Evolutionary conservation across 2,113 vertebrate species (phyloP), one percentile per base, ranked within the genome.

Genomic region (Gambusia affinis): DNA sequence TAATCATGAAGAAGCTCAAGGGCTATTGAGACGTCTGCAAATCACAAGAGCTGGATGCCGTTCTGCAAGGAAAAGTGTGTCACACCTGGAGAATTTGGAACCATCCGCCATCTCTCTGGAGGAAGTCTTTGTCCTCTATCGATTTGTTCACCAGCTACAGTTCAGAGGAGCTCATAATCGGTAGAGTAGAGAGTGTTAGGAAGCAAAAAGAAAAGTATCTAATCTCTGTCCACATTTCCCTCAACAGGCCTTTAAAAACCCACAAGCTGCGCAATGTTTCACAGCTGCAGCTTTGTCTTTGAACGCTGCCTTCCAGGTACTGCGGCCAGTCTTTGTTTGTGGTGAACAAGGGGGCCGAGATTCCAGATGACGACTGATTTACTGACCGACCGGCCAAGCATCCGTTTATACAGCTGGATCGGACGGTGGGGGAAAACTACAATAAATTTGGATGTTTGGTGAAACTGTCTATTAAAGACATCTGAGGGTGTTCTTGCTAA

Each of bases 271-370:
- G 54, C 44, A 72, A 64, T 87, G 92, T 94, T 92, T 81, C 73
- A 84, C 91, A 93, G 93, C 91, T 92, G 93, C 83, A 72, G 44
- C 35, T 86, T 86, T 82, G 54, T 85, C 66, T 75, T 75, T 73
- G 85, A 62, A 87, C 78, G 85, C 39, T 61, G 60, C 76, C 78
- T 83, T 80, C 66, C 67, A 81, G 78, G 88, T 81, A 70, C 73
- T 30, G 12, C 24, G 33, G 78, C 65, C 75, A 75, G 73, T 76
- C 51, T 72, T 73, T 17, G 0, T 12, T 8, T 24, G 67, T 68
- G 70, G 76, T 70, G 80, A 57, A 73, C 66, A 35, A 81, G 78
- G 66, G 77, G 79, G 71, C 19, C 0, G n/a, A 84, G 47, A 80
- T 79, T 51, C 72, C 75, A 83, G 62, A 27, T 78, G 83, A 88